phyloP scores from a whole-genome alignment of 1,140 invertebrate species.

The Penaeus chinensis region DNA sequence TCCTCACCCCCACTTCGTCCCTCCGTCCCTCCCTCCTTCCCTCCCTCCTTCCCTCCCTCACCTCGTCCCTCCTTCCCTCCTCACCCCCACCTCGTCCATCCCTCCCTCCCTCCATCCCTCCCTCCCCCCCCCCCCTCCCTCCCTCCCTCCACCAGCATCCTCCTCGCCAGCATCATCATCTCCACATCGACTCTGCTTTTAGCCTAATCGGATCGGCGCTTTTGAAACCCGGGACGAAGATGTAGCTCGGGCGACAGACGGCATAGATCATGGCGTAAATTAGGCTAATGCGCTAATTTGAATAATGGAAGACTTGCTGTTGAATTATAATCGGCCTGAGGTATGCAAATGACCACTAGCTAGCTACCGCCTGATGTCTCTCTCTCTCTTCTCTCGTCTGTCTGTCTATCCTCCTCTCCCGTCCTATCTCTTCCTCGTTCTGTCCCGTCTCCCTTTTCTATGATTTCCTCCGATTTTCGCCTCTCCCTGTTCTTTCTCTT shows the following conservation, averaged over 20 bases:
- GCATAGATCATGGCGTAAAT: background rate
- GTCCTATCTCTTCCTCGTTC: background rate
- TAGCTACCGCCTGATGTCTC: background rate
- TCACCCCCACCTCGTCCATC: too few species aligned
- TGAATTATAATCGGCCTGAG: constrained; percentile 20
- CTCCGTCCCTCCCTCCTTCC: too few species aligned
- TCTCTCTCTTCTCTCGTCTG: background rate
- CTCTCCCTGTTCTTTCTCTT: background rate
- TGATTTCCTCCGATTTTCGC: too few species aligned
- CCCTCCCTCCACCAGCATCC: background rate
- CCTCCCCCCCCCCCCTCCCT: too few species aligned
- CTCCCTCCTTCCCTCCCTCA: too few species aligned
- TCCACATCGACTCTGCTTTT: constrained; percentile 1
- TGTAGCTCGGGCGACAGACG: background rate
- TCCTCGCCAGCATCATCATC: background rate
- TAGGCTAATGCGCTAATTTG: constrained; percentile 18
- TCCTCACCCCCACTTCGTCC: too few species aligned
- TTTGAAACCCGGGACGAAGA: constrained; percentile 1
- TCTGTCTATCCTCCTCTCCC: background rate
- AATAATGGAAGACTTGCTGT: constrained; percentile 26
- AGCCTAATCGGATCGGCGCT: constrained; percentile 14
- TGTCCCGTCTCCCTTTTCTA: background rate
- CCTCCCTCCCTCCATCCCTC: background rate
- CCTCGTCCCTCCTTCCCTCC: too few species aligned
- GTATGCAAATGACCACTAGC: background rate